Evolutionary conservation across 2,113 vertebrate genomes (phyloP).

Genomic region (Sclerurus mexicanus): DNA sequence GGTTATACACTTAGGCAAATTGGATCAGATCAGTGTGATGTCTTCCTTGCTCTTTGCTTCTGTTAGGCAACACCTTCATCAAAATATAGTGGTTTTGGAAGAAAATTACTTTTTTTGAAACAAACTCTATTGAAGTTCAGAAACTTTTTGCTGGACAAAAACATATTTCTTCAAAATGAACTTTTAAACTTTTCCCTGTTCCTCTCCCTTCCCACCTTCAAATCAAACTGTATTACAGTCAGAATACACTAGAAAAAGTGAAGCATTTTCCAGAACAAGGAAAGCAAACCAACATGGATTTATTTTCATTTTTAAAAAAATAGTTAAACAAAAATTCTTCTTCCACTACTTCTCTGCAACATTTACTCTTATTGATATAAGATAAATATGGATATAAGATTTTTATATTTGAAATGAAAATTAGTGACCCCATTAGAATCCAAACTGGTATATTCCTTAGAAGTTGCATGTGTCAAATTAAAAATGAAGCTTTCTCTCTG

Average conservation of each 20-base stretch:
- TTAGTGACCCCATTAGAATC: not conserved
- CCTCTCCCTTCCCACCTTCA: not conserved
- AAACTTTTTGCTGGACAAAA: not conserved
- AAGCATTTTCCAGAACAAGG: not conserved
- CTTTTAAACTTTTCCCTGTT: not conserved
- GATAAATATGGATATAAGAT: not conserved
- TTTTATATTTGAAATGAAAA: not conserved
- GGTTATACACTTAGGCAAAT: not conserved
- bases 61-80: not conserved
- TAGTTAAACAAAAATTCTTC: not conserved
- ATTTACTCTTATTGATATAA: not conserved
- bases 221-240: not conserved
- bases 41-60: not conserved
- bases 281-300: not conserved
- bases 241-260: not conserved
- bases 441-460: not conserved
- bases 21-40: not conserved
- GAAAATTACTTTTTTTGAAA: not conserved
- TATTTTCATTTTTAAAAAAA: not conserved
- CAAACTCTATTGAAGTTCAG: not conserved
- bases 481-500: not conserved
- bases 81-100: not conserved
- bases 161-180: not conserved
- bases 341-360: not conserved
- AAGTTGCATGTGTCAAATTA: not conserved